phyloP scores from a whole-genome alignment of 2,888 invertebrate genomes.

The Odiellus spinosus region DNA sequence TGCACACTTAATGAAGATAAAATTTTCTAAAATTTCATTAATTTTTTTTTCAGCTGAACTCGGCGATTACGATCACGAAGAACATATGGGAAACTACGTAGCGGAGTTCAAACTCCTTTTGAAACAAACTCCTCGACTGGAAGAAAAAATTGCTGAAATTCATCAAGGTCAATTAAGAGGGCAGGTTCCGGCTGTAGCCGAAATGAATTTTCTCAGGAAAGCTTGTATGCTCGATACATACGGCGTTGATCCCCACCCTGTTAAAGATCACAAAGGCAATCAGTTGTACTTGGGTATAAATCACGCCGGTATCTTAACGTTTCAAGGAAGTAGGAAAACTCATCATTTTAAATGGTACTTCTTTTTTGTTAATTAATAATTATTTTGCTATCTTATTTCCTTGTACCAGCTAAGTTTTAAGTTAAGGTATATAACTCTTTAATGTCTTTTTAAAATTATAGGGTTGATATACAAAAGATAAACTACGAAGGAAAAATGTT shows the following conservation, averaged over 20 bases:
- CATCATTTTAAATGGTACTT: slow-evolving; percentile 82
- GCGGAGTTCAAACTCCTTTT: slow-evolving; percentile 76
- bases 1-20: background rate
- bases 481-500: slow-evolving; percentile 98
- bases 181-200: slow-evolving; percentile 69
- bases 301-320: slow-evolving; percentile 84
- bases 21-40: background rate
- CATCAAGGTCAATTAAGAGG: slow-evolving; percentile 71
- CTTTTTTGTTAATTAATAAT: background rate
- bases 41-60: slow-evolving; percentile 55
- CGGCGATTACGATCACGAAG: slow-evolving; percentile 79
- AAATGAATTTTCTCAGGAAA: slow-evolving; percentile 74
- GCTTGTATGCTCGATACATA: slow-evolving; percentile 80
- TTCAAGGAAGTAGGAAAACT: slow-evolving; percentile 78
- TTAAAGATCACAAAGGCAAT: slow-evolving; percentile 84
- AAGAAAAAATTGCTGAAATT: slow-evolving; percentile 80
- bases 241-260: slow-evolving; percentile 38
- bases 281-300: slow-evolving; percentile 88
- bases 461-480: slow-evolving; percentile 54
- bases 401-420: too few species aligned
- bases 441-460: slow-evolving; percentile 4
- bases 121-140: slow-evolving; percentile 79
- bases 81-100: slow-evolving; percentile 76
- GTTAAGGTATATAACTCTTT: background rate
- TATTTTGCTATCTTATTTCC: background rate